Conservation (phyloP, 2,888 invertebrate species). For the Nymphalis c-album region DNA sequence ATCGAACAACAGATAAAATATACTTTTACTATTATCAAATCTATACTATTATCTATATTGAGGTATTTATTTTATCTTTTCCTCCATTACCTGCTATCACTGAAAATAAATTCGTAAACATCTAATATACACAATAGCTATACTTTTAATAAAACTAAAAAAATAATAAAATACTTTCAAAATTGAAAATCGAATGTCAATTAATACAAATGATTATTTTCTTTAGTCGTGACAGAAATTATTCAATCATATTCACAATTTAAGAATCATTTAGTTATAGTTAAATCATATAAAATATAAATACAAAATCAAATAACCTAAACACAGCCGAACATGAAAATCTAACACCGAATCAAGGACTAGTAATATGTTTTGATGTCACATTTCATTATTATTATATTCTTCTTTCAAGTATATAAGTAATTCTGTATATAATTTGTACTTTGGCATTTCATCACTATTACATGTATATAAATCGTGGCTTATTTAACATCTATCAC, state of each 20-base stretch:
- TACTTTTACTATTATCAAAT: slow-evolving; percentile 52
- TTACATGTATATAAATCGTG: slow-evolving; percentile 29
- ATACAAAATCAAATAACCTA: slow-evolving; percentile 50
- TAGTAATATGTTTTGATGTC: slow-evolving; percentile 21
- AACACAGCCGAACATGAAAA: slow-evolving; percentile 76
- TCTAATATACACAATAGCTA: slow-evolving; percentile 29
- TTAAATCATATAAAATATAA: slow-evolving; percentile 26
- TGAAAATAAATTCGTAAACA: slow-evolving; percentile 56
- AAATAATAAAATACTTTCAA: background rate
- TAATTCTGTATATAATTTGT: slow-evolving; percentile 39
- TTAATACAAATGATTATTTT: no score
- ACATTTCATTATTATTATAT: slow-evolving; percentile 2
- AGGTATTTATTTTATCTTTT: slow-evolving; percentile 55
- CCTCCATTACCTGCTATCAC: slow-evolving; percentile 48
- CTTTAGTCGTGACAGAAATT: no score
- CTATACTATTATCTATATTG: slow-evolving; percentile 54
- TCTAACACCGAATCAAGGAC: slow-evolving; percentile 49
- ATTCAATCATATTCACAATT: background rate
- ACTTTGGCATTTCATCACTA: slow-evolving; percentile 40
- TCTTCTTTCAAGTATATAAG: slow-evolving; percentile 21
- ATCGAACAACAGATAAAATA: slow-evolving; percentile 73
- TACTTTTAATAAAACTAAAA: background rate
- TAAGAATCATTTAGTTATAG: background rate
- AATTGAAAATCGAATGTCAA: no score
- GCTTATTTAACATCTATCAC: slow-evolving; percentile 47